Evolutionary conservation across 2,113 vertebrate species (phyloP), one percentile per base, ranked within the genome.

Genomic region (Charina bottae): DNA sequence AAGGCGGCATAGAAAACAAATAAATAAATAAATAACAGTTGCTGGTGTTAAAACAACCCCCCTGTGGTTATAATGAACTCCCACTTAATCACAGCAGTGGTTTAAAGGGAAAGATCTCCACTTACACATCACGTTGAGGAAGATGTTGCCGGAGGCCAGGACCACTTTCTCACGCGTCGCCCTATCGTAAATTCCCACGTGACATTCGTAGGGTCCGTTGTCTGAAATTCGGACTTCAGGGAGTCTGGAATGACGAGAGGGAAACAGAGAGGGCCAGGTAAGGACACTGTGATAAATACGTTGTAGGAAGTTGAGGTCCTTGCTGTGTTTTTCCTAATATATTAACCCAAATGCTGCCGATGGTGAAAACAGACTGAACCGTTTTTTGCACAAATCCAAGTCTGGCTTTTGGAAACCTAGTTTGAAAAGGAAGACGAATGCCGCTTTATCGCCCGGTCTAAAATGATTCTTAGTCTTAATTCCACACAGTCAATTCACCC

Each of bases 71-170:
- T 17, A 2, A 33, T 37, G 68, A 78, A 37, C 19, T 37, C 33
- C 68, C 68, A 78, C 1, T 33, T 19, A 6, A 49, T 9, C 37
- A 3, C 13, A 55, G 33, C n/a, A 1, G 54, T 9, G 9, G 0
- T 0, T 37, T 2, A 56, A 88, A 62, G 13, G 59, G 58, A 12
- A 62, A 8, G 49, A 2, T 3, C 33, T 4, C 0, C 7, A 88
- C 98, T 98, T 96, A 99, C 99, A 98, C 97, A 99, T 99, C 94
- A 99, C 98, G 0, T 98, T 98, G 94, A 99, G 98, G 91, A 97
- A 97, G 56, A 99, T 97, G 15, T 98, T 99, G 83, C 98, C 98
- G 0, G 98, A 99, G 0, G 98, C 98, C 84, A 99, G 96, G 28
- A 99, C 98, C 95, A 99, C 98, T 93, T 98, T 99, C 94, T 98